phyloP scores from a whole-genome alignment of 2,797 vertebrate genomes.

The Salarias fasciatus region DNA sequence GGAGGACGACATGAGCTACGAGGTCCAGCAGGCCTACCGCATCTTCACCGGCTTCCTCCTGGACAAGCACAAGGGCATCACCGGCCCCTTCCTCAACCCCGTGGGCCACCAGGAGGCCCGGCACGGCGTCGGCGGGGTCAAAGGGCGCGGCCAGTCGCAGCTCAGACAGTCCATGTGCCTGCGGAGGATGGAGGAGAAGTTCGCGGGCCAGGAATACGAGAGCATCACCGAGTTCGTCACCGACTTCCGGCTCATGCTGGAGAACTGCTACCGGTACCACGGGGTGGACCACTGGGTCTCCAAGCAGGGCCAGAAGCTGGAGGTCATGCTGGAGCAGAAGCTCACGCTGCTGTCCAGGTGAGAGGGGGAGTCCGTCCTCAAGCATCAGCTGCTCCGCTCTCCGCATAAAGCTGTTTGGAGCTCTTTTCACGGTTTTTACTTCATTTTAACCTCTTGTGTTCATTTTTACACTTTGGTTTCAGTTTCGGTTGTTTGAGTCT shows the following conservation, averaged over 20 bases:
- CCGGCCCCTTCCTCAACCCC: slow-evolving; percentile 79
- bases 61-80: slow-evolving; percentile 91
- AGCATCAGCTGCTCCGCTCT: too few species aligned
- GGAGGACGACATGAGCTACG: slow-evolving; percentile 85
- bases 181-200: slow-evolving; percentile 91
- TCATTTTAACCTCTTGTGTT: too few species aligned
- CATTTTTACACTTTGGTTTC: too few species aligned
- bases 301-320: slow-evolving; percentile 95
- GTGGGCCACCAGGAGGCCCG: slow-evolving; percentile 66
- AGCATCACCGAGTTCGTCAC: slow-evolving; percentile 93
- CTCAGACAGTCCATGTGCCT: slow-evolving; percentile 84
- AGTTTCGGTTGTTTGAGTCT: too few species aligned
- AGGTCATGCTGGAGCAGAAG: slow-evolving; percentile 97
- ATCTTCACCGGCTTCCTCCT: slow-evolving; percentile 92
- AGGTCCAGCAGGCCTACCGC: slow-evolving; percentile 91
- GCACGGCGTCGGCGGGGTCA: slow-evolving; percentile 58
- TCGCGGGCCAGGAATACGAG: slow-evolving; percentile 85
- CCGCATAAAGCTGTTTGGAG: too few species aligned
- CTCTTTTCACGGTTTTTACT: too few species aligned
- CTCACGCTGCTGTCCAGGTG: slow-evolving; percentile 94
- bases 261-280: slow-evolving; percentile 91
- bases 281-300: slow-evolving; percentile 98
- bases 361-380: too few species aligned
- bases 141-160: slow-evolving; percentile 58
- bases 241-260: slow-evolving; percentile 95